Evolutionary conservation across 2,113 vertebrate genomes (phyloP).

Genomic region (Ciconia maguari): DNA sequence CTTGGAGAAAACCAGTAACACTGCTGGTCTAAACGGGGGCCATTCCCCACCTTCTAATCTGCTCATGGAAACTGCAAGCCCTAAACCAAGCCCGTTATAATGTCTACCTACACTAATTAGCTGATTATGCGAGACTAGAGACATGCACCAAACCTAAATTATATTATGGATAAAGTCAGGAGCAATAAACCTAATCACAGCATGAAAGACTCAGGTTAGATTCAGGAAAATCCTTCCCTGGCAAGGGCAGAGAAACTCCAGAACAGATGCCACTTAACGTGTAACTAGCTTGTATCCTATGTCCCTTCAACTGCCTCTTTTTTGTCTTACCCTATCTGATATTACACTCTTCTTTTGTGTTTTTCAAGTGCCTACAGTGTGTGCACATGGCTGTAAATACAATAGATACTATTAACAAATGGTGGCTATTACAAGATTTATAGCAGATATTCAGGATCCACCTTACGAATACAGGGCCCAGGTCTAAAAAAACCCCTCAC

Average conservation of each 20-base stretch:
- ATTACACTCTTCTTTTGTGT: background rate
- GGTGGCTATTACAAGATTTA: background rate
- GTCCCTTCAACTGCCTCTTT: background rate
- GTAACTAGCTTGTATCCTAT: background rate
- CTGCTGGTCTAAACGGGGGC: background rate
- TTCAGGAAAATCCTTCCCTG: background rate
- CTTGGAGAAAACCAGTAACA: background rate
- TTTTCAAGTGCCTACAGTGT: background rate
- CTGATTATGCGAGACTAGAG: background rate
- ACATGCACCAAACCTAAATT: background rate
- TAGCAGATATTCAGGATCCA: background rate
- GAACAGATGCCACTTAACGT: background rate
- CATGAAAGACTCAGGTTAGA: background rate
- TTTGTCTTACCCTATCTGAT: background rate
- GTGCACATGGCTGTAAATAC: background rate
- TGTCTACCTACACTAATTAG: background rate
- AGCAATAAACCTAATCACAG: background rate
- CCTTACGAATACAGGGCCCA: background rate
- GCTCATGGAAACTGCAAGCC: background rate
- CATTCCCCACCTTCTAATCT: background rate
- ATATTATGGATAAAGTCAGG: background rate
- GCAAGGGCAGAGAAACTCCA: background rate
- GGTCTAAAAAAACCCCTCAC: background rate
- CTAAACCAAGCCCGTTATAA: background rate
- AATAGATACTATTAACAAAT: background rate